Conservation (phyloP, 2,888 invertebrate genomes). For the Gerosis bhagava region DNA sequence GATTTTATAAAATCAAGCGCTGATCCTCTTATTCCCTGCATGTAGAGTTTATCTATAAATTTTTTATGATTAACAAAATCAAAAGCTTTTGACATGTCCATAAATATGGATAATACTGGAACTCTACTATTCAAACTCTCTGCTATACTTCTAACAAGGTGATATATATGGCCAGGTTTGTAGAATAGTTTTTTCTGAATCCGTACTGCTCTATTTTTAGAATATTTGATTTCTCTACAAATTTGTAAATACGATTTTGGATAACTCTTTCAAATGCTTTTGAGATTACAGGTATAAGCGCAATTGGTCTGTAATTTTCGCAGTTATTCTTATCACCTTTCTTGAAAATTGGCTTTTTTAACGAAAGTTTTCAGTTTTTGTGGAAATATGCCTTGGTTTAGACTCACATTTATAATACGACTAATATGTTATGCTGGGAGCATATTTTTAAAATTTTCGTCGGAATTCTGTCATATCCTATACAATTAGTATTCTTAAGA, state of each 20-base stretch:
- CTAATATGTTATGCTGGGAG: not conserved
- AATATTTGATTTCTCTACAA: not conserved
- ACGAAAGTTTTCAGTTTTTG: constrained; percentile 11
- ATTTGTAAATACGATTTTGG: not conserved
- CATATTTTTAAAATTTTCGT: constrained; percentile 2
- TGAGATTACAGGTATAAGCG: constrained; percentile 9
- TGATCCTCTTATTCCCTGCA: constrained; percentile 15
- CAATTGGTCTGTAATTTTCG: constrained; percentile 18
- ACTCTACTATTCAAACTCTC: constrained; percentile 6
- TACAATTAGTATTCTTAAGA: constrained; percentile 16
- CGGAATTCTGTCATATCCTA: constrained; percentile 7
- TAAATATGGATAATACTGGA: constrained; percentile 21
- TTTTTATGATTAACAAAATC: constrained; percentile 28
- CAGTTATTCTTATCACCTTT: constrained; percentile 3
- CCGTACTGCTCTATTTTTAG: constrained; percentile 10
- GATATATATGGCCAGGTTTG: constrained; percentile 14
- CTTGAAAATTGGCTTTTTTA: constrained; percentile 17
- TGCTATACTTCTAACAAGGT: constrained; percentile 2
- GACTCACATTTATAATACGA: constrained; percentile 9
- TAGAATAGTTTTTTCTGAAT: constrained; percentile 14
- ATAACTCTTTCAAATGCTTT: constrained; percentile 16
- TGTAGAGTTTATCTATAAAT: constrained; percentile 20
- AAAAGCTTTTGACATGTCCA: constrained; percentile 33
- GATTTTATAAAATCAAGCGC: constrained; percentile 22
- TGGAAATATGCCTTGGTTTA: constrained; percentile 8